A percentile compares a stretch with the other conserved stretches of the same genome.
Evolutionary conservation across 2,113 vertebrate species (phyloP).

Genomic region (Callithrix jacchus): DNA sequence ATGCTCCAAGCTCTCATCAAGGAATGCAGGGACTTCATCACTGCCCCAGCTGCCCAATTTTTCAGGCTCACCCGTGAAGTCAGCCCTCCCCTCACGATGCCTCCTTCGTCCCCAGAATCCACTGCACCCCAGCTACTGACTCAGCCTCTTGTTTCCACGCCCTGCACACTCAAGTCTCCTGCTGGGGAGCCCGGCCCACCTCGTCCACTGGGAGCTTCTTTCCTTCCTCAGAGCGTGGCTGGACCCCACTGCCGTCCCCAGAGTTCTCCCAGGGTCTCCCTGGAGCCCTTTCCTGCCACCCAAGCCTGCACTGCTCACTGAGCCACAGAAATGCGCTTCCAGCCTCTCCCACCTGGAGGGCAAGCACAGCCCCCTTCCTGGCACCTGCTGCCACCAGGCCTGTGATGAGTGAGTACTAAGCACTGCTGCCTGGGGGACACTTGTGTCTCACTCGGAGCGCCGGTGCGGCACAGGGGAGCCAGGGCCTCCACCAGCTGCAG

Average conservation of each 20-base stretch:
- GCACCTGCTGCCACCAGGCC: too few species aligned
- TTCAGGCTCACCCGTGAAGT: neutral
- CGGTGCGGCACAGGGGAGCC: neutral
- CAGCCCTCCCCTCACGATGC: neutral
- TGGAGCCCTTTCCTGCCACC: neutral
- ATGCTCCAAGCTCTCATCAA: neutral
- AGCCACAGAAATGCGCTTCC: neutral
- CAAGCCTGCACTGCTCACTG: rapidly evolving
- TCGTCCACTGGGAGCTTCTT: rapidly evolving
- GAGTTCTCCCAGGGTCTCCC: neutral
- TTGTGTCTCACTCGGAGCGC: neutral
- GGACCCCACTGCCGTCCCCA: rapidly evolving
- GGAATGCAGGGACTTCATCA: neutral
- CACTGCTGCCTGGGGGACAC: neutral
- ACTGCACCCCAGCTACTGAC: neutral
- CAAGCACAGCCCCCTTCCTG: too few species aligned
- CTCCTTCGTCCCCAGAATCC: neutral
- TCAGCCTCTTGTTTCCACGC: neutral
- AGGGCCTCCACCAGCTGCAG: too few species aligned
- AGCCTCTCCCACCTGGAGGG: neutral
- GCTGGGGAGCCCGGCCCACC: neutral
- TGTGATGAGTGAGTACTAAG: neutral
- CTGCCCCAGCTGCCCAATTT: neutral
- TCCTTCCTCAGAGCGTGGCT: neutral
- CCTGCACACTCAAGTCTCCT: neutral